phyloP scores from a whole-genome alignment of 2,888 invertebrate species.

The Atrina japonica region DNA sequence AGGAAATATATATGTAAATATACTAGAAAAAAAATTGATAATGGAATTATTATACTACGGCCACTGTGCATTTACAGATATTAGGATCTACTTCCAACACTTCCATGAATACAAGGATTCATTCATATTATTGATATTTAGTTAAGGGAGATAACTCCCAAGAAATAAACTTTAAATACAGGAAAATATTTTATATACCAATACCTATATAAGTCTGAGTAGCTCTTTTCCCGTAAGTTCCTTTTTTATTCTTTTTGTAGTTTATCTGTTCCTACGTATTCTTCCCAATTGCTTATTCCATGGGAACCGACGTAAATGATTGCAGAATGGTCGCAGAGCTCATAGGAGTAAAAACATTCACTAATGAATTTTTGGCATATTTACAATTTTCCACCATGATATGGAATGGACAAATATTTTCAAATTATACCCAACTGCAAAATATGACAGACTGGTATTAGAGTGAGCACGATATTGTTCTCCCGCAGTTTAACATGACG shows the following conservation, averaged over 20 bases:
- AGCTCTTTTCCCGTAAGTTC: too few relatives aligned
- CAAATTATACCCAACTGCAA: slow-evolving; percentile 47
- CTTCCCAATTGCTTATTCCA: slow-evolving; percentile 93
- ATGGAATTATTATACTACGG: too few relatives aligned
- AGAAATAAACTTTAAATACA: too few relatives aligned
- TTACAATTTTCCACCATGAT: slow-evolving; percentile 83
- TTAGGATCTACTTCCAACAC: too few relatives aligned
- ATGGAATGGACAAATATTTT: slow-evolving; percentile 53
- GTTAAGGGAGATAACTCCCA: too few relatives aligned
- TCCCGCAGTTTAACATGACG: slow-evolving; percentile 50
- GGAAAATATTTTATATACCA: too few relatives aligned
- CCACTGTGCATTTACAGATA: too few relatives aligned
- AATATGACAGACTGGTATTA: slow-evolving; percentile 54
- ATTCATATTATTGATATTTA: too few relatives aligned
- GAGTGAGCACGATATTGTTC: slow-evolving; percentile 50
- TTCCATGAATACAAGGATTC: too few relatives aligned
- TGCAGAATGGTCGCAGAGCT: slow-evolving; percentile 90
- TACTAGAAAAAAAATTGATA: too few relatives aligned
- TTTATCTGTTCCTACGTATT: slow-evolving; percentile 91
- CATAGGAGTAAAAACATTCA: slow-evolving; percentile 93
- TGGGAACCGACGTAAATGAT: slow-evolving; percentile 87
- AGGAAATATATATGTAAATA: too few relatives aligned
- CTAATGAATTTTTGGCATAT: slow-evolving; percentile 97
- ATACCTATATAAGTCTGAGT: too few relatives aligned
- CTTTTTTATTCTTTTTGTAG: slow-evolving; percentile 56